Conservation (phyloP, 64 coral and sea anemone species). For the Porites australiensis region DNA sequence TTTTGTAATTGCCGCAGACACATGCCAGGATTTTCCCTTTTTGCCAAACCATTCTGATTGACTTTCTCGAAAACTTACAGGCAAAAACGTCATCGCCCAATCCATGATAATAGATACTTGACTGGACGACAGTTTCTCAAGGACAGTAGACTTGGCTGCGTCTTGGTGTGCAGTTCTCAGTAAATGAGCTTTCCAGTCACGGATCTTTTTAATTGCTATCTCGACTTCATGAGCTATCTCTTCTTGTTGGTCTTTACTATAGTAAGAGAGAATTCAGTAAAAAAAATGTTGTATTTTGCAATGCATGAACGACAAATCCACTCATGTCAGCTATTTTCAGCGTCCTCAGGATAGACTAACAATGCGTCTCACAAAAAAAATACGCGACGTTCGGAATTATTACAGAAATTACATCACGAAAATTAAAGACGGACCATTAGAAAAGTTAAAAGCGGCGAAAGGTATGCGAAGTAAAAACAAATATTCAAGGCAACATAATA, state of each 20-base stretch:
- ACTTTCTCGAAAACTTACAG: slow-evolving; percentile 31
- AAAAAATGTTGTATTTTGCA: neutral
- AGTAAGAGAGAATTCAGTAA: neutral
- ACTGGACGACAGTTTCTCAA: slow-evolving; percentile 8
- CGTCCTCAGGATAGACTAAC: no score
- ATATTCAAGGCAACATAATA: no score
- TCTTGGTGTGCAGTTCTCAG: slow-evolving; percentile 19
- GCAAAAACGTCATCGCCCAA: slow-evolving; percentile 72
- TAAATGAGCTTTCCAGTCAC: slow-evolving; percentile 42
- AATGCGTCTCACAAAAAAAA: no score
- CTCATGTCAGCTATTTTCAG: no score
- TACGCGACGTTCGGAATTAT: no score
- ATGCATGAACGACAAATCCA: no score
- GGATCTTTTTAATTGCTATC: neutral
- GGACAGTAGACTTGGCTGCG: neutral
- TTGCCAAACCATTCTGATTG: slow-evolving; percentile 49
- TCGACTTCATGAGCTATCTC: slow-evolving; percentile 42
- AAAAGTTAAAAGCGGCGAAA: no score
- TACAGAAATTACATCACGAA: no score
- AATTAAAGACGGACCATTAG: no score
- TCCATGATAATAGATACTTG: slow-evolving; percentile 48
- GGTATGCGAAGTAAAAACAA: no score
- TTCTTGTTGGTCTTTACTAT: slow-evolving; percentile 20
- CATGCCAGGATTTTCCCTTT: slow-evolving; percentile 54
- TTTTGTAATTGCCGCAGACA: slow-evolving; percentile 25